phyloP scores from a whole-genome alignment of 23 tunicate species.

The Trididemnum clinides region DNA sequence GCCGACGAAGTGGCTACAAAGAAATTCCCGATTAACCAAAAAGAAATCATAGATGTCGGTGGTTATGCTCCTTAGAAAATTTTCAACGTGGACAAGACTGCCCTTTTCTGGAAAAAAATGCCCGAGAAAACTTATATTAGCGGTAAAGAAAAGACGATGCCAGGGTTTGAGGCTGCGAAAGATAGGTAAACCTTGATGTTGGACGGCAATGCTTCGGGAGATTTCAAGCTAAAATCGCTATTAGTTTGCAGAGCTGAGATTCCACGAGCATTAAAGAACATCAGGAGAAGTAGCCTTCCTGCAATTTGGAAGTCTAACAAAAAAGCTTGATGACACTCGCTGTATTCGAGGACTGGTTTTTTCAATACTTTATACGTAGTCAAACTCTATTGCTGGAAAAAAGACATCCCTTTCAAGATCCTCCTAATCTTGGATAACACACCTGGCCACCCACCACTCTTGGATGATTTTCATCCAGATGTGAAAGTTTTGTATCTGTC shows the following conservation, averaged over 20 bases:
- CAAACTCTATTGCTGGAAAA: conserved; percentile 9
- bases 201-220: conserved; percentile 46
- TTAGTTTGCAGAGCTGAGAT: conserved; percentile 34
- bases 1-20: conserved; percentile 20
- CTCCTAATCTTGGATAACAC: conserved; percentile 44
- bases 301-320: conserved; percentile 19
- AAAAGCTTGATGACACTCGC: conserved; percentile 36
- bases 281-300: conserved; percentile 8
- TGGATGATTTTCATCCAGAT: conserved; percentile 9
- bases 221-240: conserved; percentile 16
- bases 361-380: conserved; percentile 8
- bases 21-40: conserved; percentile 15
- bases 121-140: conserved; percentile 35
- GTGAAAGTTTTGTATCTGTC: conserved; percentile 28
- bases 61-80: conserved; percentile 25
- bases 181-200: conserved; percentile 33
- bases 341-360: conserved; percentile 35
- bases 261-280: conserved; percentile 35
- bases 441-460: conserved; percentile 49
- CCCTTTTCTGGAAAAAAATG: conserved; percentile 49
- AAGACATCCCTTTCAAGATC: conserved; percentile 27
- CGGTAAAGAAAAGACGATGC: conserved; percentile 36
- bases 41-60: conserved; percentile 24
- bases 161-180: conserved; percentile 37
- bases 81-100: conserved; percentile 35